Percentiles rank a stretch among this genome's conserved stretches.
phyloP scores from a whole-genome alignment of 2,888 invertebrate species.

The Callyntrura sp. region DNA sequence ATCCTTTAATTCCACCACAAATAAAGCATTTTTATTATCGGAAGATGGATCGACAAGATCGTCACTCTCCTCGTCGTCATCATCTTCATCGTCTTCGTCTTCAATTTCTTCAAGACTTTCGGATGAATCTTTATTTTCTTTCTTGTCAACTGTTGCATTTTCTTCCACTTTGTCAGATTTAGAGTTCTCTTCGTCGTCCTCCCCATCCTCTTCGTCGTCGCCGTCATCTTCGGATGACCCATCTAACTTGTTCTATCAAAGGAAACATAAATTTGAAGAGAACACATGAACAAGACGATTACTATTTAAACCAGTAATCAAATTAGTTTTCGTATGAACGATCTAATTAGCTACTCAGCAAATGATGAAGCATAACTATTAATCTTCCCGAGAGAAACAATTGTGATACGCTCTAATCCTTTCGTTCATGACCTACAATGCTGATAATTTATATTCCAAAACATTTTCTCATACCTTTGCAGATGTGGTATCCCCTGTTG shows the following conservation, averaged over 20 bases:
- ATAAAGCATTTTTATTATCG: conserved; percentile 70
- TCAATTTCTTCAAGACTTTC: conserved; percentile 75
- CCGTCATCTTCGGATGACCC: conserved; percentile 33
- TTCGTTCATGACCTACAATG: conserved; percentile 63
- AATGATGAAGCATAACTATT: conserved; percentile 28
- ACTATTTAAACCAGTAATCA: not conserved
- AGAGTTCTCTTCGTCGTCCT: conserved; percentile 55
- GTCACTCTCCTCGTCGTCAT: conserved; percentile 76
- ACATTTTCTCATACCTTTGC: conserved; percentile 65
- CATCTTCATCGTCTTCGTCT: conserved; percentile 80
- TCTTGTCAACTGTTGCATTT: conserved; percentile 38
- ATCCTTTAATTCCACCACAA: conserved; percentile 59
- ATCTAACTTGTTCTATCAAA: conserved; percentile 36
- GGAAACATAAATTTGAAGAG: conserved; percentile 6
- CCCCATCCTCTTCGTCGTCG: conserved; percentile 43
- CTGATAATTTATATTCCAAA: not conserved
- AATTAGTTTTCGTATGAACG: not conserved
- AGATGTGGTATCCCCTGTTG: conserved; percentile 22
- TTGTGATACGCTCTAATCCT: conserved; percentile 2
- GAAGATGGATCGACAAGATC: conserved; percentile 52
- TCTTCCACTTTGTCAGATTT: conserved; percentile 51
- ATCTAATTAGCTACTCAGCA: not conserved
- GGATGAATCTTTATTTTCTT: conserved; percentile 45
- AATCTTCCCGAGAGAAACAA: conserved; percentile 7
- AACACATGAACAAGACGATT: not conserved